Base-by-base conservation (phyloP, 2,797 vertebrate genomes). In the Rousettus madagascariensis region DNA sequence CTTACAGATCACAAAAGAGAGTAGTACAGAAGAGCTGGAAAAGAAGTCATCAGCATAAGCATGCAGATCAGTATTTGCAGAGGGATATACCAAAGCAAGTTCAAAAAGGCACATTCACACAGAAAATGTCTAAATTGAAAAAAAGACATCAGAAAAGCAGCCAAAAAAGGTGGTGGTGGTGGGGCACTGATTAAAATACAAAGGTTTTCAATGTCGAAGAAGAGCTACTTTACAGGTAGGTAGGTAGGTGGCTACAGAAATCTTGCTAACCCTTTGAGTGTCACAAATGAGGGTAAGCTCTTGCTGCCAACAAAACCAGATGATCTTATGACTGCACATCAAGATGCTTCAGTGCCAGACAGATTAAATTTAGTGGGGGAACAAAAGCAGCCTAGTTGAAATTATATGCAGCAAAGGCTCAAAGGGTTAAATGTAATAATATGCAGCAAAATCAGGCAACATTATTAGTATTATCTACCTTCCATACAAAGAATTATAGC, bases 81-180 rank as follows among this genome's bases (percentile, higher is more conserved):
- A 98, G 98, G 98, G 98, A 98, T 98, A 98, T 98, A 98, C 97
- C 97, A 98, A 99, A 99, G 99, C 99, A 99, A 98, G 98, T 98
- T 98, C 92, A 96, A 99, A 99, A 99, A 99, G 99, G 99, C 99
- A 99, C 99, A 99, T 98, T 99, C 99, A 99, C 99, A 99, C 99
- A 98, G 97, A 99, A 98, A 99, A 99, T 98, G 98, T 99, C 98
- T 98, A 98, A 95, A 98, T 97, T 98, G 98, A 98, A 98, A 98
- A 98, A 98, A 94, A 96, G 98, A 99, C 98, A 99, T 98, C 98
- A 98, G 98, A 98, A 98, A 98, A 98, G 98, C 97, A 98, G 98
- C 97, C 97, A 98, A 86, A 98, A 98, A 98, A 97, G 49, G 49
- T 49, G 49, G 49, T 49, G 49, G 49, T 5, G 49, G 15, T 16